These are phyloP conservation scores for Rhagologus leucostigma DNA, from an alignment of 2,113 vertebrate genomes.

Conservation along the genomic window DNA sequence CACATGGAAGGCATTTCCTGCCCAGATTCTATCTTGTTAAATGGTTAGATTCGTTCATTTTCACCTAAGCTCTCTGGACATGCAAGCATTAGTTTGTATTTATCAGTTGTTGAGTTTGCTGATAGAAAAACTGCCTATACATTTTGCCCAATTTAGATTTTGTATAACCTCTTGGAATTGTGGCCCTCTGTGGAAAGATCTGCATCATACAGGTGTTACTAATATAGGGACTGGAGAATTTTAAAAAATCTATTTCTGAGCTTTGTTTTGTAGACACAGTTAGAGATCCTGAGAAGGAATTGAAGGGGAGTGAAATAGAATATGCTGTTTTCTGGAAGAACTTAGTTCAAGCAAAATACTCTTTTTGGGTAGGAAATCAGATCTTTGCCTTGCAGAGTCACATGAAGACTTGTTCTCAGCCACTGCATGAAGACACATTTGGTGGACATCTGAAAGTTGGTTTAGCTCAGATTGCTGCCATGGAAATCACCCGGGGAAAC, in stretches of 20 bases:
- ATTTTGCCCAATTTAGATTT: neutral
- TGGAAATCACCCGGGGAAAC: slow-evolving; percentile 98
- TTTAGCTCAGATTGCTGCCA: slow-evolving; percentile 92
- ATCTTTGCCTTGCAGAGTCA: slow-evolving; percentile 82
- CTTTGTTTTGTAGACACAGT: neutral
- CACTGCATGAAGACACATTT: slow-evolving; percentile 96
- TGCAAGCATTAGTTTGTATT: neutral
- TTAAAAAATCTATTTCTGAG: neutral
- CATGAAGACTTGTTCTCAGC: slow-evolving; percentile 98
- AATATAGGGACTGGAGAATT: neutral
- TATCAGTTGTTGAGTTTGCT: neutral
- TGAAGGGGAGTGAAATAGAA: neutral
- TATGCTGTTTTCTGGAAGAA: neutral
- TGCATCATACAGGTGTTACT: neutral
- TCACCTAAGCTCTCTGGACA: neutral
- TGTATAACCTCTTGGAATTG: neutral
- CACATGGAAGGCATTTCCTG: neutral
- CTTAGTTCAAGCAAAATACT: neutral
- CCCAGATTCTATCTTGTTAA: neutral
- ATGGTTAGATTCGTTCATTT: neutral
- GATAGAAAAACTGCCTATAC: neutral
- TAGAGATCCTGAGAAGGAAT: neutral
- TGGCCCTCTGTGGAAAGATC: neutral
- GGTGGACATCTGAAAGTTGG: slow-evolving; percentile 98
- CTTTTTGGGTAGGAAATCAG: neutral